These are phyloP conservation scores for Brachylomia viminalis DNA, from an alignment of 2,888 invertebrate species.

Conservation along the genomic window DNA sequence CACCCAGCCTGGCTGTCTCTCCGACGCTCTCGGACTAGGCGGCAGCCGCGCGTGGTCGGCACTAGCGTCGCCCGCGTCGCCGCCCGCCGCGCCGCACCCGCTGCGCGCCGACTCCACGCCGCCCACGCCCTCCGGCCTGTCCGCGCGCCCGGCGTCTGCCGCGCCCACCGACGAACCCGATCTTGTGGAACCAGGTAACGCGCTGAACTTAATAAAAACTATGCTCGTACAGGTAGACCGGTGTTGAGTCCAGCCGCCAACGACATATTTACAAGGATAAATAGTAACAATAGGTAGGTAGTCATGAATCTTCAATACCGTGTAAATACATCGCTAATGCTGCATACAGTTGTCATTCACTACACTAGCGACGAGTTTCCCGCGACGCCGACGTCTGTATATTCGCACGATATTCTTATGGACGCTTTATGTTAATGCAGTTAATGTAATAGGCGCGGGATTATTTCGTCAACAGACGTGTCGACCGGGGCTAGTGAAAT, in stretches of 20 bases:
- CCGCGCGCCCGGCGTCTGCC: conserved; percentile 77
- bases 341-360: neutral
- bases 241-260: neutral
- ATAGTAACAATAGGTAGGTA: neutral
- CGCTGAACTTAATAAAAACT: neutral
- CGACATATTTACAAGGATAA: neutral
- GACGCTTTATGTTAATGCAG: too few species aligned
- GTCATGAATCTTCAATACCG: neutral
- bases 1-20: conserved; percentile 92
- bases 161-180: conserved; percentile 84
- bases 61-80: conserved; percentile 88
- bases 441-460: neutral
- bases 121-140: conserved; percentile 73
- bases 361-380: neutral
- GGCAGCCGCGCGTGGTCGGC: conserved; percentile 86
- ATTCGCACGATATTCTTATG: neutral
- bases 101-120: conserved; percentile 76
- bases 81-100: conserved; percentile 84
- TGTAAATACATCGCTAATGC: neutral
- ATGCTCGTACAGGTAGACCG: neutral
- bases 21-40: conserved; percentile 93
- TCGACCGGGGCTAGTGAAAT: neutral
- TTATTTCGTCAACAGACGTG: neutral
- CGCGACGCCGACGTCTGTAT: neutral
- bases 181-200: conserved; percentile 77